These are phyloP conservation scores for Crocuta crocuta DNA, from an alignment of 2,113 vertebrate genomes.

Conservation along the genomic window DNA sequence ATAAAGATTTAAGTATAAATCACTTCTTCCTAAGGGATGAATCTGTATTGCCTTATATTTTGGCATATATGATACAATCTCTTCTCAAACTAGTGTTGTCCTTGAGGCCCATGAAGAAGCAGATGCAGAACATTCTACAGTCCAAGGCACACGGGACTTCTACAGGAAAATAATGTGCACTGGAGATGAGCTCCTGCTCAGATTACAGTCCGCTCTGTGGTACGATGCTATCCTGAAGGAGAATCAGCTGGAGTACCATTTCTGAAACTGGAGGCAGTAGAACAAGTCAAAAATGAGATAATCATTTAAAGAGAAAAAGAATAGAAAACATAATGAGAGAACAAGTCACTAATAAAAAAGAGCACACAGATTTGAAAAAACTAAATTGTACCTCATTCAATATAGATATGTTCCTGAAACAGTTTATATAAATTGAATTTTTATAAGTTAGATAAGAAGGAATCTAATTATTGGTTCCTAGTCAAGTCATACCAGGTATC, in stretches of 20 bases:
- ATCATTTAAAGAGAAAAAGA: not conserved
- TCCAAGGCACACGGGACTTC: not conserved
- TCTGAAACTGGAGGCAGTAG: not conserved
- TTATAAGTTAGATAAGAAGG: not conserved
- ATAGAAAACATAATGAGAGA: conserved; percentile 2
- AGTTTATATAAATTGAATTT: not conserved
- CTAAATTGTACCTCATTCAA: not conserved
- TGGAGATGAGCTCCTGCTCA: not conserved
- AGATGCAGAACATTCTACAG: not conserved
- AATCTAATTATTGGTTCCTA: not conserved
- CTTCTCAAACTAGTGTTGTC: not conserved
- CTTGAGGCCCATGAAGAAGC: not conserved
- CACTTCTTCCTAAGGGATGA: not conserved
- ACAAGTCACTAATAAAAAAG: not conserved
- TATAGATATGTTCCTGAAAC: not conserved
- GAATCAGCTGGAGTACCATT: not conserved
- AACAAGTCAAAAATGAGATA: not conserved
- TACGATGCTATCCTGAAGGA: not conserved
- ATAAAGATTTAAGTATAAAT: not conserved
- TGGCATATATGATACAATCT: not conserved
- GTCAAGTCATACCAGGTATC: not conserved
- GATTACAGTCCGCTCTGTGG: fast-evolving
- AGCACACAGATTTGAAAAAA: not conserved
- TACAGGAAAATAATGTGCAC: not conserved
- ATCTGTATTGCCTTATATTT: not conserved